phyloP scores from a whole-genome alignment of 2,113 vertebrate species.

The Ciconia stormi region DNA sequence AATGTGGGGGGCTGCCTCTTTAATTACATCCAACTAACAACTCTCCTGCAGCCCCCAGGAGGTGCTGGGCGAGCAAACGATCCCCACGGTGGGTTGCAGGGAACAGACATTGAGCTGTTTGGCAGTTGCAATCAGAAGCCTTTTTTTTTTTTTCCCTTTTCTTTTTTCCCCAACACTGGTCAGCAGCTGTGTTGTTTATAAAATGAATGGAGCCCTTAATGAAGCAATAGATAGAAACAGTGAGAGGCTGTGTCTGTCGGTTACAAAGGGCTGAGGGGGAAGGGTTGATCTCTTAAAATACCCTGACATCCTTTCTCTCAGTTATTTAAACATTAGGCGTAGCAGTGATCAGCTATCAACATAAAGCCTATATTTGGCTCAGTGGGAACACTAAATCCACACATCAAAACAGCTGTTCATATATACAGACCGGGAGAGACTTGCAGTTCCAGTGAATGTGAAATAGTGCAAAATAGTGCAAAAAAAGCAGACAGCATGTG shows the following conservation, averaged over 20 bases:
- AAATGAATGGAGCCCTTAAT: conserved; percentile 63
- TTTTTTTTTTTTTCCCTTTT: neutral
- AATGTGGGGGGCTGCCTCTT: neutral
- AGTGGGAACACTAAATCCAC: neutral
- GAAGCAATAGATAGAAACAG: conserved; percentile 43
- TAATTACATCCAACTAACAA: neutral
- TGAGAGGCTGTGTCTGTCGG: conserved; percentile 11
- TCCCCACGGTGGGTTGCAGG: neutral
- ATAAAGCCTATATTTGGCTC: neutral
- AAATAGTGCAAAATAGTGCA: neutral
- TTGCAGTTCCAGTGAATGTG: neutral
- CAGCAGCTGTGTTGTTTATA: conserved; percentile 56
- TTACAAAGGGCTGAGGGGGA: conserved; percentile 17
- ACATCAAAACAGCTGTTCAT: conserved; percentile 1
- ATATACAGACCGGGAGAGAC: neutral
- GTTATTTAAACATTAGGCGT: conserved; percentile 14
- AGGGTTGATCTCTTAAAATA: conserved; percentile 26
- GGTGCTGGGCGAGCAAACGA: neutral
- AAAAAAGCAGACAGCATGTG: neutral
- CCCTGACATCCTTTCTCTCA: conserved; percentile 15
- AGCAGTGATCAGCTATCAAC: neutral
- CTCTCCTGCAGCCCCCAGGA: neutral
- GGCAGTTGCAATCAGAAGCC: neutral
- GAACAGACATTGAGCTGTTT: conserved; percentile 27
- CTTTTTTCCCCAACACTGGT: neutral